phyloP scores from a whole-genome alignment of 1,140 invertebrate genomes.

The Diachasma alloeum region DNA sequence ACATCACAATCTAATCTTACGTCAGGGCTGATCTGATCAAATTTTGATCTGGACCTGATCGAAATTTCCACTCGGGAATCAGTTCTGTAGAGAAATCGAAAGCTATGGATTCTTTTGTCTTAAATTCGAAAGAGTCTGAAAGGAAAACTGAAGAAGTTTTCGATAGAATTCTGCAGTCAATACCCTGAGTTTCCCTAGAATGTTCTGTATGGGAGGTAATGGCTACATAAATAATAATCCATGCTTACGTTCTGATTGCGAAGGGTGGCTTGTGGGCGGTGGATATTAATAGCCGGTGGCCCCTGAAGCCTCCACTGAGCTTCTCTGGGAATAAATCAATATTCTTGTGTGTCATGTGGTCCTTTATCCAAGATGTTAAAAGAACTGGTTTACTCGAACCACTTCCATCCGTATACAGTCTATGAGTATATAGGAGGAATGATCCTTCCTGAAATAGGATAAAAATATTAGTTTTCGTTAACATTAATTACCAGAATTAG shows the following conservation, averaged over 20 bases:
- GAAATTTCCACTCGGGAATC: too few relatives aligned
- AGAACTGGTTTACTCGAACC: conserved; percentile 71
- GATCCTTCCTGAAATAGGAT: conserved; percentile 66
- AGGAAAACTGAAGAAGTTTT: too few relatives aligned
- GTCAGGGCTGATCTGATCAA: too few relatives aligned
- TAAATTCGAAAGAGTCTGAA: too few relatives aligned
- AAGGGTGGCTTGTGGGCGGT: conserved; percentile 75
- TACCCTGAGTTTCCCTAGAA: background rate
- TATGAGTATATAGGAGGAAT: conserved; percentile 76
- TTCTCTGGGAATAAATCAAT: conserved; percentile 75
- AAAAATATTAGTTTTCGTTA: background rate
- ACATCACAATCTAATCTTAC: too few relatives aligned
- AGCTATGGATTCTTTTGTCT: too few relatives aligned
- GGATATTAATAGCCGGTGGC: conserved; percentile 74
- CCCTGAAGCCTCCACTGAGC: conserved; percentile 72
- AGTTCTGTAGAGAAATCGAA: too few relatives aligned
- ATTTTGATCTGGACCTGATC: too few relatives aligned
- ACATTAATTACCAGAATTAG: background rate
- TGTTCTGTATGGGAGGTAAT: conserved; percentile 24
- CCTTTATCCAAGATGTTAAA: conserved; percentile 73
- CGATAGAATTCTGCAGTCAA: too few relatives aligned
- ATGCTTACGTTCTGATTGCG: conserved; percentile 69
- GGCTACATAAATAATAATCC: conserved; percentile 16
- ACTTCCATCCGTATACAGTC: conserved; percentile 73
- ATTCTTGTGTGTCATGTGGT: conserved; percentile 66